A percentile compares a stretch with the other conserved stretches of the same genome.
These are phyloP conservation scores for Drosophila mercatorum DNA, from an alignment of 2,888 invertebrate species.

Conservation along the genomic window DNA sequence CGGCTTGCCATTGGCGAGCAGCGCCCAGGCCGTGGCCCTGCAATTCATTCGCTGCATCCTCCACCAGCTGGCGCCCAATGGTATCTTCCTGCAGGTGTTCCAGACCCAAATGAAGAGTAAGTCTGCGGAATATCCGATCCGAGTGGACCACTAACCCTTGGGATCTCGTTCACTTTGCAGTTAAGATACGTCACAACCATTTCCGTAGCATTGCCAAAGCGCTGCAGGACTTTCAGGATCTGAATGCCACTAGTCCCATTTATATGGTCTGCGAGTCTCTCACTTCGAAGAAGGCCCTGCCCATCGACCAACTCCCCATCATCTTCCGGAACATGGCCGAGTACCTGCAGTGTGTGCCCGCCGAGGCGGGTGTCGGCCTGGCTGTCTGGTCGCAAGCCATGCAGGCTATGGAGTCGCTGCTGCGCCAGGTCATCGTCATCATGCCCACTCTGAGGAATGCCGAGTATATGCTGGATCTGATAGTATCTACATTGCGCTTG, in stretches of 20 bases:
- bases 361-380: constrained; percentile 90
- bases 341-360: constrained; percentile 96
- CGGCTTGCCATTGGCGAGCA: constrained; percentile 95
- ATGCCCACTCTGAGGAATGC: constrained; percentile 90
- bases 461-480: constrained; percentile 90
- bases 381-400: constrained; percentile 92
- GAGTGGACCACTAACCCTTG: neutral
- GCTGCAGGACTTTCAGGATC: constrained; percentile 96
- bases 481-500: constrained; percentile 92
- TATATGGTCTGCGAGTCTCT: constrained; percentile 92
- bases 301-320: constrained; percentile 89
- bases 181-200: constrained; percentile 89
- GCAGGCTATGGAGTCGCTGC: constrained; percentile 93
- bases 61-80: constrained; percentile 98
- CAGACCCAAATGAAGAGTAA: constrained; percentile 94
- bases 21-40: constrained; percentile 97
- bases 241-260: constrained; percentile 97
- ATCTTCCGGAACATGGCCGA: constrained; percentile 96
- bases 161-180: constrained; percentile 54
- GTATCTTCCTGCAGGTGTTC: constrained; percentile 98
- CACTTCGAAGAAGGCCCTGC: constrained; percentile 91
- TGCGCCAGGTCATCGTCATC: constrained; percentile 90
- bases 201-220: constrained; percentile 97
- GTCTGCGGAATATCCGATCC: constrained; percentile 1
- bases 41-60: constrained; percentile 98